Evolutionary conservation across 1,140 invertebrate species (phyloP), one percentile per base, ranked within the genome.

Genomic region (Lordiphosa collinella): DNA sequence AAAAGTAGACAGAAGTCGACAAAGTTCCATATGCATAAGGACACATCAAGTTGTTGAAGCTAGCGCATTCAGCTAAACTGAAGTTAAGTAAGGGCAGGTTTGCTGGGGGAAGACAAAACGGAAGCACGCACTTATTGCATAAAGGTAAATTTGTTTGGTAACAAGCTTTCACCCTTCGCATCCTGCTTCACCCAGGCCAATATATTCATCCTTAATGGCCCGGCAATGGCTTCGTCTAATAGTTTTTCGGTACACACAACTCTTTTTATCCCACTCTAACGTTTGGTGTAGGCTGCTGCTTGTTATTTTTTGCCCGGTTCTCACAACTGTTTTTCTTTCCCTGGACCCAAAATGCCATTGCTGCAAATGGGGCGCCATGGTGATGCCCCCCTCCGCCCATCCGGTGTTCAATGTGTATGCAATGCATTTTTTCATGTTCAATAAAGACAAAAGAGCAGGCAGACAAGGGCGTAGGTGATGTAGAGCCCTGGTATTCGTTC

Each of bases 391-490:
- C 51, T 11, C 37, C 56, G 44, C 57, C 22, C 58, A 13, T 43
- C 2, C 14, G 8, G 11, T 34, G 11, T 29, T 52, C 41, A 31
- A 54, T 47, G 58, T 57, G 58, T 78, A 60, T 73, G 69, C 55
- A 59, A 65, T 79, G 74, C 69, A 69, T 67, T 80, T 80, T 82
- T 80, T 78, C 78, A 84, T 68, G 67, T 76, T 82, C 78, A 52
- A 84, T 82, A 84, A 76, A 76, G 76, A 82, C 78, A 82, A 84
- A 71, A 53, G 65, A 44, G 47, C 50, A 25, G 16, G 32, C 22
- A 50, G 48, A 22, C 18, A 22, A 22, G 54, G 32, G 8, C 31
- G 40, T 49, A 65, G 40, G 13, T 29, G 50, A 18, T n/a, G 35
- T 7, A 9, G 31, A 3, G 14, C 63, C 18, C 8, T 11, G 37